These are phyloP conservation scores for Chelon auratus DNA, from an alignment of 2,797 vertebrate species.

Conservation along the genomic window DNA sequence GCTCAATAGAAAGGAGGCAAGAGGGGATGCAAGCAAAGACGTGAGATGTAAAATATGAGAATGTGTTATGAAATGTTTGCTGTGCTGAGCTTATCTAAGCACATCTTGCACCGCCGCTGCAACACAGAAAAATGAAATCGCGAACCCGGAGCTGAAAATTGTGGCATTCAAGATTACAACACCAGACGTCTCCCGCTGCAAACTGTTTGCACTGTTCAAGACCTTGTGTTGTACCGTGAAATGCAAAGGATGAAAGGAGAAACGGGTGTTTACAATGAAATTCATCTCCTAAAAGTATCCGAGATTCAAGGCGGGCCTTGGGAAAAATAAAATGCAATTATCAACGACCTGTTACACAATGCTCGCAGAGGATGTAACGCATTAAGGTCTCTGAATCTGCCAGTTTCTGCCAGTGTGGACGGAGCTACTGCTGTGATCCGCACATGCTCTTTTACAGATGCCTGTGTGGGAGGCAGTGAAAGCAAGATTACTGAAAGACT, in stretches of 20 bases:
- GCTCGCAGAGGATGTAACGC: constrained; percentile 44
- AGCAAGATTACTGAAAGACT: constrained; percentile 62
- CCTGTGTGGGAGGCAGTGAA: constrained; percentile 72
- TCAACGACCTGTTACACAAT: constrained; percentile 33
- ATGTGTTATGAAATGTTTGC: background rate
- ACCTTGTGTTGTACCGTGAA: background rate
- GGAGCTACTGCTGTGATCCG: constrained; percentile 63
- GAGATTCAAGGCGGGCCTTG: constrained; percentile 33
- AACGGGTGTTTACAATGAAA: constrained; percentile 25
- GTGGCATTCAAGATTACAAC: constrained; percentile 16
- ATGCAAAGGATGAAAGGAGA: constrained; percentile 10
- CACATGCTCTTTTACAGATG: constrained; percentile 74
- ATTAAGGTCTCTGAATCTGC: constrained; percentile 45
- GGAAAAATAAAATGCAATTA: constrained; percentile 47
- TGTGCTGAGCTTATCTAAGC: background rate
- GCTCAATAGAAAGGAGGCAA: constrained; percentile 21
- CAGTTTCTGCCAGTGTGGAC: constrained; percentile 52
- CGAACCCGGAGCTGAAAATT: constrained; percentile 27
- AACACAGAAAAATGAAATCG: constrained; percentile 10
- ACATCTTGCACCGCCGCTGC: constrained; percentile 4
- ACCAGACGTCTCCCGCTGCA: constrained; percentile 3
- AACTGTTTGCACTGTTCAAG: background rate
- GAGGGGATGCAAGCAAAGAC: constrained; percentile 3
- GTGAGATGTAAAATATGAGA: background rate
- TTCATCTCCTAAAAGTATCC: constrained; percentile 55